Percentiles rank a stretch among this genome's conserved stretches.
Evolutionary conservation across 2,113 vertebrate species (phyloP).

Genomic region (Colaptes auratus): DNA sequence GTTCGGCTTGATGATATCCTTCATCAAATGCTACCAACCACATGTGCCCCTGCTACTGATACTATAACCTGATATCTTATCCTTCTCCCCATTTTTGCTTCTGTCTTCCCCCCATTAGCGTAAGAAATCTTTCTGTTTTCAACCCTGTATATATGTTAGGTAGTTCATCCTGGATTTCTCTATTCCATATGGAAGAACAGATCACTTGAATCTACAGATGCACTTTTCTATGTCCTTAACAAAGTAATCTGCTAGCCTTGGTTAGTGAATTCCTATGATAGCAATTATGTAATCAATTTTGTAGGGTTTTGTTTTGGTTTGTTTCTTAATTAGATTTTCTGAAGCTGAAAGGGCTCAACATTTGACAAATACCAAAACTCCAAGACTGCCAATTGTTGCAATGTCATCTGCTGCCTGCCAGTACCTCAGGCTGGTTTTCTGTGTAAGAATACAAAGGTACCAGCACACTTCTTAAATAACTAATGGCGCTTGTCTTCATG

Average conservation of each 20-base stretch:
- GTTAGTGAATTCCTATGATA: not conserved
- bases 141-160: too few relatives aligned
- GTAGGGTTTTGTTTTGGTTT: not conserved
- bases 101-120: too few relatives aligned
- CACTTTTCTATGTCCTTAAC: not conserved
- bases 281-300: not conserved
- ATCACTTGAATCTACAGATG: not conserved
- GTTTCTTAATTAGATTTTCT: not conserved
- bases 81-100: too few relatives aligned
- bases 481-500: not conserved
- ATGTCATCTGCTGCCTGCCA: not conserved
- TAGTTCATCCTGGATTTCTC: not conserved
- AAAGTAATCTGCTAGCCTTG: not conserved
- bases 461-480: conserved; percentile 16
- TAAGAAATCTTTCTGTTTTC: too few relatives aligned
- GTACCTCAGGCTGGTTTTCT: not conserved
- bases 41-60: too few relatives aligned
- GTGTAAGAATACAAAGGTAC: not conserved
- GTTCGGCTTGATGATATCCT: too few relatives aligned
- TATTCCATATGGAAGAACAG: not conserved
- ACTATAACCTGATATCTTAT: too few relatives aligned
- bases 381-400: not conserved
- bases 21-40: too few relatives aligned
- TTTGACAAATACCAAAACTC: not conserved
- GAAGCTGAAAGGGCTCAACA: not conserved